Base-by-base conservation (phyloP, 2,113 vertebrate species). In the Zosterops japonicus region DNA sequence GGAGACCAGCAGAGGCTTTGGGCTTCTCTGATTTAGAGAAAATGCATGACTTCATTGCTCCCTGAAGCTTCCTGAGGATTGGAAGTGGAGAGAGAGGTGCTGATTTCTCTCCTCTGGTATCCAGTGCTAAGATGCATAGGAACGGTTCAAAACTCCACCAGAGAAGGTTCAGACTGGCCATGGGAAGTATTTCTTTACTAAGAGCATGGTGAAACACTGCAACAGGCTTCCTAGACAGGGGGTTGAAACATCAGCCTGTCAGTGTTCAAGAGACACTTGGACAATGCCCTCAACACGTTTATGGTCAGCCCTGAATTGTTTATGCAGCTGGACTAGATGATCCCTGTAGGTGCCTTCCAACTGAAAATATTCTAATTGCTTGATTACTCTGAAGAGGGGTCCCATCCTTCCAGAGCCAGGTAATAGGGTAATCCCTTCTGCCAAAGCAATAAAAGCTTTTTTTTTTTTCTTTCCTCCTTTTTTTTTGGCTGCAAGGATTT, bases 81-180 rank as follows among this genome's bases (percentile, higher is more conserved):
- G 12, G 9, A 80, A 1, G 2, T 0, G 2, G 24, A 61, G 28
- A 53, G 18, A 36, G 14, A 86, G 14, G 8, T 9, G 20, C 25
- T 36, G 33, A 72, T 6, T 39, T 49, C 56, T 64, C 49, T 18
- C 41, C 11, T 22, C 15, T 5, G 4, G 15, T 9, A 47, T 46
- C 41, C 72, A 76, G 28, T 6, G 14, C 39, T 0, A 27, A 6
- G 27, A 61, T 2, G 0, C 1, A 2, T 2, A 29, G 53, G 17
- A 77, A 78, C 2, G 9, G 23, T 8, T 70, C 79, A 82, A 44
- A 67, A 17, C 8, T 49, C 36, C 0, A 0, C 6, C 46, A 82
- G 12, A 9, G 29, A 12, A 57, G 24, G 24, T 35, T 90, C 14
- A 46, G 14, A 28, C 12, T 12, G n/a, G 42, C 39, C 16, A 24